Percentiles rank a stretch among this genome's conserved stretches.
Conservation (phyloP, 2,888 invertebrate species). For the Holacanthella duospinosa region DNA sequence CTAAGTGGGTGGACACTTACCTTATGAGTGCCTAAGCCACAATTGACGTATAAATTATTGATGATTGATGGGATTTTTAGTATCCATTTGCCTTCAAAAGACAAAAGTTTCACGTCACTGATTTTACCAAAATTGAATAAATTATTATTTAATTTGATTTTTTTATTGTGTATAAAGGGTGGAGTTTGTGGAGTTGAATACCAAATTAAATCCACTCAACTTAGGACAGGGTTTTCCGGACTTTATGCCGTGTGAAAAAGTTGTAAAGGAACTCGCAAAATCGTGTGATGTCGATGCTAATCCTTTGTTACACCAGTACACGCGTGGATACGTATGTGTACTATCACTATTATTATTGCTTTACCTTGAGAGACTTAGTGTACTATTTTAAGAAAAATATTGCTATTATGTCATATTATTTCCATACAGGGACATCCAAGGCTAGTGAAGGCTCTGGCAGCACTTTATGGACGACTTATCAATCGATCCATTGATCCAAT, state of each 20-base stretch:
- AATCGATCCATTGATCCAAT: slow-evolving; percentile 67
- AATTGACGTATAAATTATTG: too few species aligned
- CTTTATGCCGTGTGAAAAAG: slow-evolving; percentile 65
- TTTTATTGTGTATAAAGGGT: too few species aligned
- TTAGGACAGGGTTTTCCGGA: slow-evolving; percentile 95
- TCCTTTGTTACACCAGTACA: slow-evolving; percentile 78
- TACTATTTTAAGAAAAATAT: background rate
- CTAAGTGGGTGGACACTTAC: too few species aligned
- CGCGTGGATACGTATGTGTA: slow-evolving; percentile 76
- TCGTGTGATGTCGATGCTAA: slow-evolving; percentile 55
- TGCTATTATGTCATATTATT: background rate
- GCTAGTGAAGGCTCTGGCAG: slow-evolving; percentile 69
- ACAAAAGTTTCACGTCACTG: background rate
- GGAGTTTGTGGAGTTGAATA: slow-evolving; percentile 32
- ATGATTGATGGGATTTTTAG: background rate
- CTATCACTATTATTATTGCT: too few species aligned
- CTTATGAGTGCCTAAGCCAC: too few species aligned
- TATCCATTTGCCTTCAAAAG: background rate
- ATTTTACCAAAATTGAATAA: background rate
- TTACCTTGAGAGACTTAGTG: background rate
- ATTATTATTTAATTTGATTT: background rate
- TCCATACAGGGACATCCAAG: slow-evolving; percentile 74
- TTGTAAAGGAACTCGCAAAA: slow-evolving; percentile 58
- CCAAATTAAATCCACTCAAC: slow-evolving; percentile 63
- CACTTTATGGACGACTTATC: slow-evolving; percentile 70